These are phyloP conservation scores for Cheirogaleus major DNA, from an alignment of 2,797 vertebrate genomes.

Conservation along the genomic window DNA sequence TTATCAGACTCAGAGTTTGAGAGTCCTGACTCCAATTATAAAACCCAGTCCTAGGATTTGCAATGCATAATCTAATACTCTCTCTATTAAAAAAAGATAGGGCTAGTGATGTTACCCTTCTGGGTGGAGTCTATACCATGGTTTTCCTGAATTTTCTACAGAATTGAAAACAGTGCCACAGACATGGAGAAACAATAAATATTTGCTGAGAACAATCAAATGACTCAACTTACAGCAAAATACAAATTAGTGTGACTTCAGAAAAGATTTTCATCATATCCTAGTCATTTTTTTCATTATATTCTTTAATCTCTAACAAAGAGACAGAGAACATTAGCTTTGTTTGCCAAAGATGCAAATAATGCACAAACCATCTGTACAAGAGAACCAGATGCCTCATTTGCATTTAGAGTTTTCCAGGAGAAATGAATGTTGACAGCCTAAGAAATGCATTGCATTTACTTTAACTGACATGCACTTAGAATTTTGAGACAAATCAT, in stretches of 20 bases:
- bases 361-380: neutral
- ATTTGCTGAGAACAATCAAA: neutral
- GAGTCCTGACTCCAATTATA: neutral
- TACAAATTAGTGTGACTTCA: conserved; percentile 6
- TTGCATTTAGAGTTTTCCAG: conserved; percentile 49
- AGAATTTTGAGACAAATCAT: conserved; percentile 13
- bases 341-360: conserved; percentile 41
- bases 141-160: neutral
- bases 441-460: neutral
- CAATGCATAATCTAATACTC: neutral
- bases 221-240: neutral
- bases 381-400: conserved; percentile 58
- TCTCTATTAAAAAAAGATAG: neutral
- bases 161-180: neutral
- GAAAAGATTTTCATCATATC: neutral
- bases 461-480: conserved; percentile 12
- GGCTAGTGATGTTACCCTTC: neutral
- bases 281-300: neutral
- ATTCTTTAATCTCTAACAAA: conserved; percentile 29
- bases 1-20: neutral
- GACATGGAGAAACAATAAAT: neutral
- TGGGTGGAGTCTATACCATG: neutral
- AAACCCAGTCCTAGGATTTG: neutral
- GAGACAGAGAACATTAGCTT: conserved; percentile 4
- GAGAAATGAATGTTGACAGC: neutral